These are phyloP conservation scores for Ichneumoninae sp. DNA, from an alignment of 2,888 invertebrate species.

Conservation along the genomic window DNA sequence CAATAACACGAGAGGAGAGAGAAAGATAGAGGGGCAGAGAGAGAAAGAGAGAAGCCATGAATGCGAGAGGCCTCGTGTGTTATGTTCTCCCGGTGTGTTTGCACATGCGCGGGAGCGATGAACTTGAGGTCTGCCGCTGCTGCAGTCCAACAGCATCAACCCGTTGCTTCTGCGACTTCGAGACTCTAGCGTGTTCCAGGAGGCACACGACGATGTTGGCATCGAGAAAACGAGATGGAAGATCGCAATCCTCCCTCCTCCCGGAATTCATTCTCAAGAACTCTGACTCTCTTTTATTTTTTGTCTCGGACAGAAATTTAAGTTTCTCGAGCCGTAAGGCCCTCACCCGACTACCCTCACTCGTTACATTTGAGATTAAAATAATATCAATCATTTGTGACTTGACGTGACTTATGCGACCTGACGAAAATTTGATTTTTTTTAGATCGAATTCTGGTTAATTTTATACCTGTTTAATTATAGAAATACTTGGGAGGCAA, in stretches of 20 bases:
- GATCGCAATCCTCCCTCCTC: conserved; percentile 20
- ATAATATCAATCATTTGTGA: neutral
- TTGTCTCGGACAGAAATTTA: neutral
- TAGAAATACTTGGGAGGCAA: conserved; percentile 38
- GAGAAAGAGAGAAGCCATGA: conserved; percentile 46
- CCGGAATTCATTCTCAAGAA: conserved; percentile 41
- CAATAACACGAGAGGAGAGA: conserved; percentile 71
- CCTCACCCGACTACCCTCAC: neutral
- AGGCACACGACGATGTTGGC: conserved; percentile 36
- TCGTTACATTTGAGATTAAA: neutral
- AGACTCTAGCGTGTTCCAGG: conserved; percentile 39
- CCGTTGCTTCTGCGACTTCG: conserved; percentile 47
- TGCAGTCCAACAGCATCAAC: conserved; percentile 63
- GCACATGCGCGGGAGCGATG: conserved; percentile 82
- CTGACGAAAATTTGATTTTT: neutral
- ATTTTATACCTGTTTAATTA: neutral
- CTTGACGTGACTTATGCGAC: neutral
- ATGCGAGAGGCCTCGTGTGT: conserved; percentile 69
- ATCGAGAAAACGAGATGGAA: conserved; percentile 30
- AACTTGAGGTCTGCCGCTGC: conserved; percentile 75
- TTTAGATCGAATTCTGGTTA: neutral
- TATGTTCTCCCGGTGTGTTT: conserved; percentile 73
- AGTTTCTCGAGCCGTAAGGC: neutral
- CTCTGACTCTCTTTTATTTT: neutral
- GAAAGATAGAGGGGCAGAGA: conserved; percentile 55